These are phyloP conservation scores for Anguilla marmorata DNA, from an alignment of 2,797 vertebrate genomes.

Conservation along the genomic window DNA sequence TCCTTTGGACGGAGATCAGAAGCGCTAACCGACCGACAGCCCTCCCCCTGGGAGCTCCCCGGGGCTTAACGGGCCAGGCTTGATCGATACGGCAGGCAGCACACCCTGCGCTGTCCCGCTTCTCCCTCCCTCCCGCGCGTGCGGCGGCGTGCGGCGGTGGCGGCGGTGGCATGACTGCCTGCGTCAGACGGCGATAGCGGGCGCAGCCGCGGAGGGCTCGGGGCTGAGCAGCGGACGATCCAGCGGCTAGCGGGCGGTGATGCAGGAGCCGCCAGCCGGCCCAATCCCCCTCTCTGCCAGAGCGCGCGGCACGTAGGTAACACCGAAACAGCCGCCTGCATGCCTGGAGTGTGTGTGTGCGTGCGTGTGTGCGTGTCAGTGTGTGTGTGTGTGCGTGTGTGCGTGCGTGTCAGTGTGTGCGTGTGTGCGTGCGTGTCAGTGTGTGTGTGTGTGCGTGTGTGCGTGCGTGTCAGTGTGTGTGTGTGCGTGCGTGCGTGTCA, in stretches of 20 bases:
- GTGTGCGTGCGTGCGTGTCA: not conserved
- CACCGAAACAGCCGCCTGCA: constrained; percentile 34
- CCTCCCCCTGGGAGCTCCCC: not conserved
- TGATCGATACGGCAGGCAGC: not conserved
- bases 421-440: constrained; percentile 10
- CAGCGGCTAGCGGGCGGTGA: not conserved
- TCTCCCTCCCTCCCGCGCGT: constrained; percentile 29
- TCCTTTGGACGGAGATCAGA: not conserved
- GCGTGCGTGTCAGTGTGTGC: constrained; percentile 2
- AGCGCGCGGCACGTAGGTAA: constrained; percentile 51
- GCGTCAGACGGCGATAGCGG: constrained; percentile 53
- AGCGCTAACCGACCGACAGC: not conserved
- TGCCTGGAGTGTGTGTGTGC: constrained; percentile 3
- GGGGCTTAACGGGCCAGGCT: not conserved
- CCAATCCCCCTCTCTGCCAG: constrained; percentile 27
- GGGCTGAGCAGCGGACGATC: not conserved
- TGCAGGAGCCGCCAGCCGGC: not conserved
- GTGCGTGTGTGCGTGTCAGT: not conserved
- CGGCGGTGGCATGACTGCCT: constrained; percentile 58
- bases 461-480: too few species aligned
- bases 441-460: constrained; percentile 29
- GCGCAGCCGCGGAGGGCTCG: not conserved
- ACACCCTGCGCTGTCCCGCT: not conserved
- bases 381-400: too few species aligned
- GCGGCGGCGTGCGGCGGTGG: constrained; percentile 51